Evolutionary conservation across 1,140 invertebrate species (phyloP), one percentile per base, ranked within the genome.

Genomic region (Cyclina sinensis): DNA sequence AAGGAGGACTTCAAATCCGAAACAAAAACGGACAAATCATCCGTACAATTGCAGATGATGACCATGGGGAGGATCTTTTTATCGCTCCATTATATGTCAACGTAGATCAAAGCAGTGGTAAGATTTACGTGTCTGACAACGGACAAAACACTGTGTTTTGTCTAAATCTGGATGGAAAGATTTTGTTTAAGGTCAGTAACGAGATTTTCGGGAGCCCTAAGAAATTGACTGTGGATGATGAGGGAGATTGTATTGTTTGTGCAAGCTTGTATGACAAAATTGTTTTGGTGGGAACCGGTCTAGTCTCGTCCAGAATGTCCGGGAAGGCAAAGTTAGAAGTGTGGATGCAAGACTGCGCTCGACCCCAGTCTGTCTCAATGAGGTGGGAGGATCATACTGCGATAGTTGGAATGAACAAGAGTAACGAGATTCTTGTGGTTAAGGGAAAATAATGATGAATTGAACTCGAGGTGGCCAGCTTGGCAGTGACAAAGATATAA

Each of bases 321-420:
- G 7, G 7, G 3, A 11, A 35, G 30, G 24, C 3, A 18, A 30
- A 30, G 7, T 21, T 18, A 9, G 27, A 32, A 3, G 12, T 51
- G 7, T 54, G n/a, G 14, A 9, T 78, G 30, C 54, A 78, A 16
- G 5, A 4, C 1, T 70, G 32, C 32, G 37, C 1, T 11, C 32
- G 32, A 2, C 74, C 74, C 16, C 74, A 78, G 35, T 30, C 74
- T 21, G 48, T 51, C 1, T 18, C 48, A 12, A n/a, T 78, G 14
- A 78, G 74, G 21, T 57, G 74, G 74, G 46, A 35, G 11, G 74
- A 78, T 78, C 27, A 39, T 30, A 78, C 74, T 37, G 35, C 48
- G 9, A 21, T 78, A 7, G 21, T 78, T 32, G 24, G 43, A 3
- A 12, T n/a, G 1, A 35, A 51, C 21, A 1, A 35, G 4, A 54